phyloP scores from a whole-genome alignment of 1,140 invertebrate genomes.

The Brachionus plicatilis region DNA sequence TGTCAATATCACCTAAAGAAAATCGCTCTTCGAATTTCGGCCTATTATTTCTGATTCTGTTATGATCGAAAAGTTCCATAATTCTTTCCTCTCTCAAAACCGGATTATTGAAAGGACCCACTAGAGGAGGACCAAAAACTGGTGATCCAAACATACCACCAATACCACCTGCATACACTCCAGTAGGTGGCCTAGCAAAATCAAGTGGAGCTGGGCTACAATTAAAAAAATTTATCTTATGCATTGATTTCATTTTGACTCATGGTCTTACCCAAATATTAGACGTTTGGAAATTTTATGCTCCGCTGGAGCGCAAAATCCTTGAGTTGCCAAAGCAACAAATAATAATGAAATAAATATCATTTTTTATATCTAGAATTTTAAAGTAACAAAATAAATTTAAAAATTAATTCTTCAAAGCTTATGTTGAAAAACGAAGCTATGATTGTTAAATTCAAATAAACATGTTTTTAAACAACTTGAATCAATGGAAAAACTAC shows the following conservation, averaged over 20 bases:
- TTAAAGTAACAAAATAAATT: neutral
- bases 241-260: neutral
- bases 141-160: conserved; percentile 34
- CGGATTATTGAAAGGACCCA: conserved; percentile 36
- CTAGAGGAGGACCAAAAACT: conserved; percentile 27
- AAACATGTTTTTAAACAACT: neutral
- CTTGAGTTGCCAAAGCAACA: neutral
- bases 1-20: conserved; percentile 14
- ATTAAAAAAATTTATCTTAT: neutral
- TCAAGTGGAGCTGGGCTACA: neutral
- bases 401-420: neutral
- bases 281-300: conserved; percentile 27
- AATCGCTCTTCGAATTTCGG: neutral
- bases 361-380: neutral
- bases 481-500: neutral
- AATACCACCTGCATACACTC: conserved; percentile 14
- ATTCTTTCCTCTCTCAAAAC: conserved; percentile 35
- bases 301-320: conserved; percentile 13
- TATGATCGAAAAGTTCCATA: conserved; percentile 13
- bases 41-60: conserved; percentile 8
- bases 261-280: neutral
- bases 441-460: neutral
- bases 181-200: conserved; percentile 19
- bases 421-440: neutral
- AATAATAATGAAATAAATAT: neutral